Conservation (phyloP, 2,113 vertebrate species). For the Mastomys natalensis region DNA sequence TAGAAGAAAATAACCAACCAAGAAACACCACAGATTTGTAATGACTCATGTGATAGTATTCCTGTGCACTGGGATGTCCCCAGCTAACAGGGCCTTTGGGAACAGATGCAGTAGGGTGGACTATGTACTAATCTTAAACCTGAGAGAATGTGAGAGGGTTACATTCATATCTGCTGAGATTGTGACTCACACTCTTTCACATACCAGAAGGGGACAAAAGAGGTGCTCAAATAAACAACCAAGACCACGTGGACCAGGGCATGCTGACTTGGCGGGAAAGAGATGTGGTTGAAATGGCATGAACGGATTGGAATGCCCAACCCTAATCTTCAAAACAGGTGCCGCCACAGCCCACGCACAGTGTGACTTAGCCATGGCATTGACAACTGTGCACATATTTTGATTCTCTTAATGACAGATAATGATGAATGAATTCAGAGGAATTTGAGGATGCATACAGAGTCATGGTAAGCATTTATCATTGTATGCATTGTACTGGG, state of each 20-base stretch:
- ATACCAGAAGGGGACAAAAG: neutral
- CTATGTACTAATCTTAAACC: neutral
- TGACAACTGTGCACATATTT: neutral
- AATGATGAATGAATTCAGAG: neutral
- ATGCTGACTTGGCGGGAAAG: constrained; percentile 33
- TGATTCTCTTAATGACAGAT: neutral
- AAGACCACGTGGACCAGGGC: neutral
- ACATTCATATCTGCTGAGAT: neutral
- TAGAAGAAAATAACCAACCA: accelerated
- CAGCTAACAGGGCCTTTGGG: neutral
- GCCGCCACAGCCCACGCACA: neutral
- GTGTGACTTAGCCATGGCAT: neutral
- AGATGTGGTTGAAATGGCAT: neutral
- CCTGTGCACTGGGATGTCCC: neutral
- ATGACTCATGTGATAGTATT: accelerated
- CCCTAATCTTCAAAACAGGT: neutral
- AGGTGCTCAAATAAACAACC: neutral
- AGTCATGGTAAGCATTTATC: neutral
- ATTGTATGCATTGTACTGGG: neutral
- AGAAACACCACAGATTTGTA: neutral
- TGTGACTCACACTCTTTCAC: neutral
- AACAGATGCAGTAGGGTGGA: neutral
- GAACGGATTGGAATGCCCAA: constrained; percentile 4
- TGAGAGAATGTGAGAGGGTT: neutral
- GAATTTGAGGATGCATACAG: neutral